These are phyloP conservation scores for Drosophila azteca DNA, from an alignment of 1,140 invertebrate genomes.

Conservation along the genomic window DNA sequence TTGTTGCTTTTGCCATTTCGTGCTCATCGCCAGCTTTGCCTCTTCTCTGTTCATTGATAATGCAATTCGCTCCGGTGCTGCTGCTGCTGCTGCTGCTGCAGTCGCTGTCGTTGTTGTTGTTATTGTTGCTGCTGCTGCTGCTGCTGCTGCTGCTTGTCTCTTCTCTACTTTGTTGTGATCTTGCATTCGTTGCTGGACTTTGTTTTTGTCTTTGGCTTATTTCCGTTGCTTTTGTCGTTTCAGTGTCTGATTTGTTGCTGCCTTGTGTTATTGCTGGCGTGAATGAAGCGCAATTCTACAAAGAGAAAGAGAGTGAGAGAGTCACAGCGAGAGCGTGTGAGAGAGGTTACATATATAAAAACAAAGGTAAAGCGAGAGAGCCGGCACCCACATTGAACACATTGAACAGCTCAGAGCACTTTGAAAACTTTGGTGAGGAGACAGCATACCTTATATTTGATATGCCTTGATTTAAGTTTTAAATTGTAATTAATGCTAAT, in stretches of 20 bases:
- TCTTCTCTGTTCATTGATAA: constrained; percentile 68
- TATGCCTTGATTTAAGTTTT: constrained; percentile 70
- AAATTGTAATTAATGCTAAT: constrained; percentile 76
- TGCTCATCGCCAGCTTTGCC: constrained; percentile 28
- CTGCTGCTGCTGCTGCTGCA: not conserved
- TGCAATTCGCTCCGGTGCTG: constrained; percentile 26
- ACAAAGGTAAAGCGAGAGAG: constrained; percentile 1
- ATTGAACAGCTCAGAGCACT: too few relatives aligned
- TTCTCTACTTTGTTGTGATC: constrained; percentile 79
- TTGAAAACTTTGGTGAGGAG: too few relatives aligned
- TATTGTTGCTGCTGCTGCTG: constrained; percentile 30
- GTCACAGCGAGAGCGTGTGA: constrained; percentile 1
- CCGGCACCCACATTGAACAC: too few relatives aligned
- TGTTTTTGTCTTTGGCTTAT: constrained; percentile 43
- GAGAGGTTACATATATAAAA: constrained; percentile 32
- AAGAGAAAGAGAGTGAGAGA: constrained; percentile 19
- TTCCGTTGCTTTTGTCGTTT: constrained; percentile 17
- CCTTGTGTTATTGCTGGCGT: constrained; percentile 48
- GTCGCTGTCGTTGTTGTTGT: constrained; percentile 10
- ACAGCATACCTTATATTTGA: too few relatives aligned
- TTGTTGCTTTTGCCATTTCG: constrained; percentile 16
- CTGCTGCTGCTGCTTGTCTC: constrained; percentile 6
- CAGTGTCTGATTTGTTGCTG: constrained; percentile 16
- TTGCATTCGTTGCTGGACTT: constrained; percentile 65
- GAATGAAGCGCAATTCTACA: constrained; percentile 68